Percentiles rank a stretch among this genome's conserved stretches.
These are phyloP conservation scores for Hermaeophaga mercurialis DNA, from an alignment of 2,888 invertebrate species.

Conservation along the genomic window DNA sequence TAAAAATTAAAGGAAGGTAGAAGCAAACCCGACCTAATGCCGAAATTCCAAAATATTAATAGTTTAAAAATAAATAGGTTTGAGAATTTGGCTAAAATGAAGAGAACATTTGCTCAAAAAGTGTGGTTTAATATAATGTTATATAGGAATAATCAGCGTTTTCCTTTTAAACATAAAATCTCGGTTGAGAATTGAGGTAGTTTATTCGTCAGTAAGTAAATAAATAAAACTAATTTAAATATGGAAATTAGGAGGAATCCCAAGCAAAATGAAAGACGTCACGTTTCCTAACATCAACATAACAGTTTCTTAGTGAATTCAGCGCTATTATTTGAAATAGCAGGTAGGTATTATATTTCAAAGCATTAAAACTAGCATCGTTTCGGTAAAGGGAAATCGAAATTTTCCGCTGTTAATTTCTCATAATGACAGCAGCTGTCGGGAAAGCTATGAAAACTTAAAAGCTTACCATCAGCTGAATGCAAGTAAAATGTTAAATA, in stretches of 20 bases:
- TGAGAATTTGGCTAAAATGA: too few relatives aligned
- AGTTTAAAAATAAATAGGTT: too few relatives aligned
- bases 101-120: too few relatives aligned
- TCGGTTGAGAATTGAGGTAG: too few relatives aligned
- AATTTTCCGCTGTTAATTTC: constrained; percentile 28
- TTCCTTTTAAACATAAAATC: too few relatives aligned
- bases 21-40: too few relatives aligned
- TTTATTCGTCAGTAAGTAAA: constrained; percentile 1
- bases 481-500: constrained; percentile 19
- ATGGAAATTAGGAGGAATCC: constrained; percentile 9
- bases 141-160: too few relatives aligned
- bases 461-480: constrained; percentile 22
- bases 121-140: too few relatives aligned
- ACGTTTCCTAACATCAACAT: constrained; percentile 16
- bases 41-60: too few relatives aligned
- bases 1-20: too few relatives aligned
- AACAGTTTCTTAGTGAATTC: constrained; percentile 10
- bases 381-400: constrained; percentile 10
- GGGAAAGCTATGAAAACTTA: constrained; percentile 20
- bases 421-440: constrained; percentile 29
- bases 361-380: constrained; percentile 19
- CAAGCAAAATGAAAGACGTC: constrained; percentile 4
- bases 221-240: constrained; percentile 10
- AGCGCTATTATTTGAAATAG: constrained; percentile 10
- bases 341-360: constrained; percentile 20